Base-by-base conservation (phyloP, 2,797 vertebrate genomes). In the Kryptolebias ocellatus region DNA sequence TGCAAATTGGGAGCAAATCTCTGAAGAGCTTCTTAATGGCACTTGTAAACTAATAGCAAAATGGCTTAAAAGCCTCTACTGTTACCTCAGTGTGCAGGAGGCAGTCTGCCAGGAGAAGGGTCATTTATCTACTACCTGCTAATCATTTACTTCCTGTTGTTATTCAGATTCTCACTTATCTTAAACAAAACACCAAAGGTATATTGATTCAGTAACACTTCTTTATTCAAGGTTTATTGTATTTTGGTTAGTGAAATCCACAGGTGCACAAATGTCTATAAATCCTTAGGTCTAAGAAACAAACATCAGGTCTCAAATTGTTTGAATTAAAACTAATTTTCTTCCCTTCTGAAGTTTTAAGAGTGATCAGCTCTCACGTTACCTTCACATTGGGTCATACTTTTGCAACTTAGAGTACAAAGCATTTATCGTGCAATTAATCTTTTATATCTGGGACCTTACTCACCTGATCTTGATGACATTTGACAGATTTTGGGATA, bases 1-100 rank as follows among this genome's bases (percentile, higher is more conserved):
- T 37, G 29, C 78, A 83, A 80, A 82, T 67, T 51, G 60, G 70
- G 74, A 79, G 72, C 46, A 81, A 80, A 86, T 90, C 83, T 86
- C 87, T 61, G 52, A 79, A 73, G 78, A 81, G 69, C 57, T 58
- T 77, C 78, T 89, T 87, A 88, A 87, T 88, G 78, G 78, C 73
- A 84, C 81, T 83, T 85, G 80, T 70, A 74, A 73, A 80, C 83
- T 83, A 81, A 87, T 83, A 80, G 76, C 80, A 80, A 83, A 89
- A 83, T 70, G 60, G 54, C 75, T 83, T 81, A 59, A 88, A 89
- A 90, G 78, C 74, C 79, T 80, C 53, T 4, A 64, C 78, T 82
- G 76, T 64, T 76, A 76, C 73, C 72, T 84, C 72, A 53, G 60
- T 72, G 71, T 10, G 70, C 54, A n/a, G 70, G 71, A 71, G 61